These are phyloP conservation scores for Caenorhabditis becei DNA, from an alignment of 2,888 invertebrate genomes.

Conservation along the genomic window DNA sequence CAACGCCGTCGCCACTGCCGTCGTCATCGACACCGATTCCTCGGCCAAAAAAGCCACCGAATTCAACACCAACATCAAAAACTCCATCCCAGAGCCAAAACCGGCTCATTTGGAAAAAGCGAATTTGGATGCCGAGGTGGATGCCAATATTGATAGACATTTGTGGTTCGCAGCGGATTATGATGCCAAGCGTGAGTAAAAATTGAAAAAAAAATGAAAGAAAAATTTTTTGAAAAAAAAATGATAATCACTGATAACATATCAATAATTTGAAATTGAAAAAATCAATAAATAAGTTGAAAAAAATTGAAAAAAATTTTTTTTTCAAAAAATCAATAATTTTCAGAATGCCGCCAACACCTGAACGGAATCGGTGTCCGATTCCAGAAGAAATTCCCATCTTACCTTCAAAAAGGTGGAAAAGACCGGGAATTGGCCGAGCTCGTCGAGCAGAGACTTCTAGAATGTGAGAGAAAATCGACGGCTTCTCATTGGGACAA, in stretches of 20 bases:
- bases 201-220: neutral
- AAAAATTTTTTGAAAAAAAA: neutral
- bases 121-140: slow-evolving; percentile 54
- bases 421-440: slow-evolving; percentile 69
- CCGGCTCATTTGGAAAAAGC: slow-evolving; percentile 49
- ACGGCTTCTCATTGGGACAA: slow-evolving; percentile 72
- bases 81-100: slow-evolving; percentile 17
- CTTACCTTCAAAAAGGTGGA: slow-evolving; percentile 69
- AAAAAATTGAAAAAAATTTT: no score
- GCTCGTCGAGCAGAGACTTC: slow-evolving; percentile 68
- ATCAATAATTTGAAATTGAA: no score
- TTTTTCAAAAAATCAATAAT: slow-evolving; percentile 3
- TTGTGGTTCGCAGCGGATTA: slow-evolving; percentile 58
- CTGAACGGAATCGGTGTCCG: slow-evolving; percentile 71
- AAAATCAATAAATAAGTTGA: no score
- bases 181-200: slow-evolving; percentile 43
- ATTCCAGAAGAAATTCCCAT: slow-evolving; percentile 79
- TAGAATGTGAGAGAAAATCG: slow-evolving; percentile 71
- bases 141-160: slow-evolving; percentile 57
- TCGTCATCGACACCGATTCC: slow-evolving; percentile 46
- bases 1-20: slow-evolving; percentile 42
- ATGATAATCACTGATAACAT: neutral
- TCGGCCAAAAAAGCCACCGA: slow-evolving; percentile 52
- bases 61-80: slow-evolving; percentile 36
- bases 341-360: slow-evolving; percentile 71